Evolutionary conservation across 2,113 vertebrate genomes (phyloP).

Genomic region (Scalopus aquaticus): DNA sequence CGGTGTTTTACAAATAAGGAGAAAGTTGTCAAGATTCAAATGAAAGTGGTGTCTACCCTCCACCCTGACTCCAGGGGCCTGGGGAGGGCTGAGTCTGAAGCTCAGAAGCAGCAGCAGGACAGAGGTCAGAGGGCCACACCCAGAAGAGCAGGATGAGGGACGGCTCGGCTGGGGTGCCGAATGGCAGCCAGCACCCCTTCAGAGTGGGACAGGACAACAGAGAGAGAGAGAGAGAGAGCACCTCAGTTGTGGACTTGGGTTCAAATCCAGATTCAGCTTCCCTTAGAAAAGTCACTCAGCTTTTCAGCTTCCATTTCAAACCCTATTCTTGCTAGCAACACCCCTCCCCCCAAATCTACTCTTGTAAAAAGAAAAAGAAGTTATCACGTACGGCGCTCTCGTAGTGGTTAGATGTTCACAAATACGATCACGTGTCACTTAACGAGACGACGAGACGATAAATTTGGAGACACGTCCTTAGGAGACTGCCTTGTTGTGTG

Average conservation of each 20-base stretch:
- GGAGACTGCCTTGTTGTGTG: background rate
- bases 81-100: background rate
- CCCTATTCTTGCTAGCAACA: no score
- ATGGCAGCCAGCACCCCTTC: fast-evolving
- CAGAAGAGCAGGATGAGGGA: background rate
- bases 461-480: background rate
- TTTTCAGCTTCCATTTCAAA: background rate
- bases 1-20: conserved; percentile 43
- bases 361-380: background rate
- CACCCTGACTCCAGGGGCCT: background rate
- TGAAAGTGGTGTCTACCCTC: background rate
- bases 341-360: background rate
- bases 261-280: background rate
- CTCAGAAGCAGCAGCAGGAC: fast-evolving
- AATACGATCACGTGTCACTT: background rate
- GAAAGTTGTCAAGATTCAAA: conserved; percentile 26
- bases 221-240: background rate
- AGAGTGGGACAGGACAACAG: background rate
- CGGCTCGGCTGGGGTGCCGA: fast-evolving
- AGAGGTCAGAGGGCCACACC: fast-evolving
- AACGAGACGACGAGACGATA: background rate
- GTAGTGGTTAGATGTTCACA: background rate
- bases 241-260: background rate
- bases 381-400: background rate
- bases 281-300: background rate